Percentiles rank a stretch among this genome's conserved stretches.
Evolutionary conservation across 2,888 invertebrate genomes (phyloP).

Genomic region (Dryomyza anilis): DNA sequence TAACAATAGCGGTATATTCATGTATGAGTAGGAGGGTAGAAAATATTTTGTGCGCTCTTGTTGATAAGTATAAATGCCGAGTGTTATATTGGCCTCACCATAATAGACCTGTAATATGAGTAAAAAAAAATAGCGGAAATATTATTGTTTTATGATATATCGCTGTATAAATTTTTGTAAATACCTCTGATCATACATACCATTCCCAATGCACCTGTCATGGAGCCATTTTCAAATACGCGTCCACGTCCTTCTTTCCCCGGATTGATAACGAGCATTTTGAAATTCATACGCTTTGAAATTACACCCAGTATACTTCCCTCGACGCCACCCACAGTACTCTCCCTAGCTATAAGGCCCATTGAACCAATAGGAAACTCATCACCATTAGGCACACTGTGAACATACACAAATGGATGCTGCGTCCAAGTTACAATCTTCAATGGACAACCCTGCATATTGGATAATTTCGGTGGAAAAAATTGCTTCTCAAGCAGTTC

Average conservation of each 20-base stretch:
- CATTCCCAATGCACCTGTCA: constrained; percentile 49
- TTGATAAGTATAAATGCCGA: constrained; percentile 45
- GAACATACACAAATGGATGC: constrained; percentile 48
- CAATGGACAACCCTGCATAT: constrained; percentile 52
- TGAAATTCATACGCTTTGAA: constrained; percentile 53
- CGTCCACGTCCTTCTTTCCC: constrained; percentile 39
- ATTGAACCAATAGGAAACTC: too few species aligned
- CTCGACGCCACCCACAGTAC: constrained; percentile 57
- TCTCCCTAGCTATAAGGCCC: too few species aligned
- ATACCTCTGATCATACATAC: constrained; percentile 35
- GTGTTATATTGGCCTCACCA: constrained; percentile 48
- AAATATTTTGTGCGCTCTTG: constrained; percentile 39
- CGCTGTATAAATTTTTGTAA: neutral
- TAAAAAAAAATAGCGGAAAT: too few species aligned
- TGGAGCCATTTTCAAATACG: constrained; percentile 46
- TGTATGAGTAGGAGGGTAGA: constrained; percentile 46
- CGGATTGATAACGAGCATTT: constrained; percentile 30
- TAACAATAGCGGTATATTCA: constrained; percentile 45
- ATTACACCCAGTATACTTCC: constrained; percentile 47
- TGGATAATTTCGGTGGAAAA: constrained; percentile 45
- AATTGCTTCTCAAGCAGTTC: constrained; percentile 32
- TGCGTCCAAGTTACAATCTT: constrained; percentile 44
- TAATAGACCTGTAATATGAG: constrained; percentile 46
- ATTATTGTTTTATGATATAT: neutral
- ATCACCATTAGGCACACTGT: too few species aligned